These are phyloP conservation scores for Bellardia bayeri DNA, from an alignment of 2,888 invertebrate genomes.

Conservation along the genomic window DNA sequence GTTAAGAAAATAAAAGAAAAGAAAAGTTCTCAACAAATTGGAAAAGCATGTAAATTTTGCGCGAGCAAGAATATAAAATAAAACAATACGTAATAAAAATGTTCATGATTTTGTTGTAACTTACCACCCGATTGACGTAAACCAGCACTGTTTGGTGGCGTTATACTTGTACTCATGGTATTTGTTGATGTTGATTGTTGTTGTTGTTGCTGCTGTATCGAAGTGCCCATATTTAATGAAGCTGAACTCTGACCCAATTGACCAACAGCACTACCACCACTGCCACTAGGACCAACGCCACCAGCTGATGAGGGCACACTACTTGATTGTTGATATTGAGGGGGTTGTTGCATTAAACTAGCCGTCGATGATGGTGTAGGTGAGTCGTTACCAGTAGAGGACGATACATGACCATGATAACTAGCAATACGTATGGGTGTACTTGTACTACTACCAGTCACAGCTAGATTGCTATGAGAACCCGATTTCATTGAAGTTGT, in stretches of 20 bases:
- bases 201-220: constrained; percentile 76
- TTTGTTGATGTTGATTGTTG: constrained; percentile 77
- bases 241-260: constrained; percentile 71
- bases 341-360: constrained; percentile 75
- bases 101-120: constrained; percentile 64
- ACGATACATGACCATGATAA: constrained; percentile 74
- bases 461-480: constrained; percentile 69
- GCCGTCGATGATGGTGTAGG: constrained; percentile 74
- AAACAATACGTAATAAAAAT: constrained; percentile 2
- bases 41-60: constrained; percentile 18
- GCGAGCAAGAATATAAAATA: constrained; percentile 7
- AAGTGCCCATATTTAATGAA: constrained; percentile 64
- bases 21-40: constrained; percentile 10
- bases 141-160: constrained; percentile 82
- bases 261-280: constrained; percentile 77
- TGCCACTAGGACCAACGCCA: constrained; percentile 70
- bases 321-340: constrained; percentile 63
- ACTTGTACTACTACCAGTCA: constrained; percentile 75
- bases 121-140: constrained; percentile 81
- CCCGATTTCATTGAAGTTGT: constrained; percentile 60
- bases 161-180: constrained; percentile 78
- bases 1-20: neutral
- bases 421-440: constrained; percentile 82
- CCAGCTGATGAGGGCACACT: constrained; percentile 73
- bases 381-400: constrained; percentile 68